Percentiles rank a stretch among this genome's conserved stretches.
phyloP scores from a whole-genome alignment of 2,888 invertebrate genomes.

The Osmoderma eremita region DNA sequence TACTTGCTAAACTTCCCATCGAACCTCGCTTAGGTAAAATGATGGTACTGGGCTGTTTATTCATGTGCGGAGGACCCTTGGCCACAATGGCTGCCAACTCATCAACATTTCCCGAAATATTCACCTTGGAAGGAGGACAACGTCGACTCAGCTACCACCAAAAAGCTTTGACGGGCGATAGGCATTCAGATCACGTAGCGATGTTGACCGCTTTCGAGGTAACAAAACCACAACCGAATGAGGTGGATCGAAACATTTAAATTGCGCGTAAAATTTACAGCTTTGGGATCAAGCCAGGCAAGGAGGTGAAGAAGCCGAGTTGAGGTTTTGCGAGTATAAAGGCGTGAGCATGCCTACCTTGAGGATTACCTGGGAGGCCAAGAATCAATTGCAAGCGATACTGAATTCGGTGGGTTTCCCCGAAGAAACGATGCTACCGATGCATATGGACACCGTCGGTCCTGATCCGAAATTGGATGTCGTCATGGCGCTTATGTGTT shows the following conservation, averaged over 20 bases:
- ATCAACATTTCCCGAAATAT: constrained; percentile 95
- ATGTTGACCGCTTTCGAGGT: constrained; percentile 92
- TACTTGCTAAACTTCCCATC: constrained; percentile 93
- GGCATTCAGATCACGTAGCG: constrained; percentile 95
- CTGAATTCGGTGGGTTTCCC: constrained; percentile 84
- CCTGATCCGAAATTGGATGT: constrained; percentile 84
- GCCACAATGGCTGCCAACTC: constrained; percentile 95
- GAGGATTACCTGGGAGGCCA: constrained; percentile 92
- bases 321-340: constrained; percentile 90
- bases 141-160: constrained; percentile 85
- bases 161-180: constrained; percentile 83
- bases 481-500: constrained; percentile 84
- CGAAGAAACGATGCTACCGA: constrained; percentile 83
- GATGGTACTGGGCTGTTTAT: constrained; percentile 93
- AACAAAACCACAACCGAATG: constrained; percentile 14
- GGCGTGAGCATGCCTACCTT: constrained; percentile 90
- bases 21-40: constrained; percentile 97
- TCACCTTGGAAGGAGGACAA: constrained; percentile 79
- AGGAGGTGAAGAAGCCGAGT: constrained; percentile 80
- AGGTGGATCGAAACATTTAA: too few relatives aligned
- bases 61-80: constrained; percentile 90
- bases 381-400: constrained; percentile 71
- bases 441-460: constrained; percentile 78
- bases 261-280: constrained; percentile 55
- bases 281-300: constrained; percentile 77